These are phyloP conservation scores for Platichthys flesus DNA, from an alignment of 2,113 vertebrate species.

Conservation along the genomic window DNA sequence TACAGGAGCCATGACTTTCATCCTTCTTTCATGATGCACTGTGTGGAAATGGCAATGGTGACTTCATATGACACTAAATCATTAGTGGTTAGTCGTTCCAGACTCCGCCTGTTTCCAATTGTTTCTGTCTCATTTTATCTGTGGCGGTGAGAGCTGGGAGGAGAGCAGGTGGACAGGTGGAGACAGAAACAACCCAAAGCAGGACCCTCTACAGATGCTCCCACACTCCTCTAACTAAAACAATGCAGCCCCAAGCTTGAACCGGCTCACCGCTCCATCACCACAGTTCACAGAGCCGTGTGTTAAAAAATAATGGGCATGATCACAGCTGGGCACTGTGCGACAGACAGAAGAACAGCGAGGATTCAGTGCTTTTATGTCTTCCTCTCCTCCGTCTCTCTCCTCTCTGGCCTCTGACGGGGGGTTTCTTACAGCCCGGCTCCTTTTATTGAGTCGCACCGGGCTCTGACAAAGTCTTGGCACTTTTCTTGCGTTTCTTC, in stretches of 20 bases:
- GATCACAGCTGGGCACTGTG: constrained; percentile 44
- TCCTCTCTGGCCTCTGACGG: constrained; percentile 24
- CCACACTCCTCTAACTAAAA: constrained; percentile 29
- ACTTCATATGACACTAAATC: neutral
- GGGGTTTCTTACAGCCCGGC: neutral
- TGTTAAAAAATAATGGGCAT: constrained; percentile 54
- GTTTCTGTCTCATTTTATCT: constrained; percentile 9
- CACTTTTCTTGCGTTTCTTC: constrained; percentile 78
- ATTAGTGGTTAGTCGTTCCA: neutral
- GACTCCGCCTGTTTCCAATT: neutral
- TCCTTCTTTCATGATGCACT: neutral
- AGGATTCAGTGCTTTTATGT: constrained; percentile 34
- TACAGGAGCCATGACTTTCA: neutral
- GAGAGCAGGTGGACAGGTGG: neutral
- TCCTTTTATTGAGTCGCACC: constrained; percentile 40
- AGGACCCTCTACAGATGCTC: constrained; percentile 15
- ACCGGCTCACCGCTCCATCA: constrained; percentile 6
- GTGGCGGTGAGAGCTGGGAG: constrained; percentile 3
- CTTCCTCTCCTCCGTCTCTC: constrained; percentile 16
- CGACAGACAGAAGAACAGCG: constrained; percentile 38
- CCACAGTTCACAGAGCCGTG: constrained; percentile 33
- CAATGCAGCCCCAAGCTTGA: constrained; percentile 17
- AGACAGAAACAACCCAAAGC: constrained; percentile 10
- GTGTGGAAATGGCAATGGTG: neutral
- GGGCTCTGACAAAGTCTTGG: constrained; percentile 49